phyloP scores from a whole-genome alignment of 2,797 vertebrate genomes.

The Heliangelus exortis region DNA sequence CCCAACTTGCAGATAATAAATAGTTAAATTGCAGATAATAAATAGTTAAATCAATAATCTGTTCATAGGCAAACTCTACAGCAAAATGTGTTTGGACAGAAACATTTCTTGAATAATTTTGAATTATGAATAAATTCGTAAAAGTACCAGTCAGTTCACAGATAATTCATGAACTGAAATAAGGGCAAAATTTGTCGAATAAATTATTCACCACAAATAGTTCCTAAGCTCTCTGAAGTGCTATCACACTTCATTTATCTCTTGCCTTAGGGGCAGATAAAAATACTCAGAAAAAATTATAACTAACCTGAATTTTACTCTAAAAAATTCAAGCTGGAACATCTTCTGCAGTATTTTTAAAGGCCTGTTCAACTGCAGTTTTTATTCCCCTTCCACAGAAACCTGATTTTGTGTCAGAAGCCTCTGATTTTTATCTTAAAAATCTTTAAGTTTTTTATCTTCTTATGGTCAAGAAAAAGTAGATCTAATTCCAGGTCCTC shows the following conservation, averaged over 20 bases:
- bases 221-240: constrained; percentile 68
- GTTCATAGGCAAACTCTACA: constrained; percentile 29
- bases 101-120: constrained; percentile 68
- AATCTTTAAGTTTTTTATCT: too few species aligned
- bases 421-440: neutral
- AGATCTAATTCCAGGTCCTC: neutral
- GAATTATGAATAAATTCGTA: constrained; percentile 67
- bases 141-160: constrained; percentile 66
- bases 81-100: constrained; percentile 60
- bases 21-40: constrained; percentile 16
- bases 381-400: neutral
- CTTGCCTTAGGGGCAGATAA: constrained; percentile 69
- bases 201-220: constrained; percentile 73
- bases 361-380: neutral
- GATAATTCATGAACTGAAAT: constrained; percentile 75
- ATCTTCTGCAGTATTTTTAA: neutral
- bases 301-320: constrained; percentile 53
- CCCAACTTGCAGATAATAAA: constrained; percentile 10
- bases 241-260: constrained; percentile 72
- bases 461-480: neutral
- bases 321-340: constrained; percentile 37
- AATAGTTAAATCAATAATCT: constrained; percentile 48
- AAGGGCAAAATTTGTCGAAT: constrained; percentile 71
- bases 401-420: neutral
- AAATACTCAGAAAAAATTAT: constrained; percentile 70